These are phyloP conservation scores for Enteromius trimaculatus DNA, from an alignment of 2,797 vertebrate genomes.

Conservation along the genomic window DNA sequence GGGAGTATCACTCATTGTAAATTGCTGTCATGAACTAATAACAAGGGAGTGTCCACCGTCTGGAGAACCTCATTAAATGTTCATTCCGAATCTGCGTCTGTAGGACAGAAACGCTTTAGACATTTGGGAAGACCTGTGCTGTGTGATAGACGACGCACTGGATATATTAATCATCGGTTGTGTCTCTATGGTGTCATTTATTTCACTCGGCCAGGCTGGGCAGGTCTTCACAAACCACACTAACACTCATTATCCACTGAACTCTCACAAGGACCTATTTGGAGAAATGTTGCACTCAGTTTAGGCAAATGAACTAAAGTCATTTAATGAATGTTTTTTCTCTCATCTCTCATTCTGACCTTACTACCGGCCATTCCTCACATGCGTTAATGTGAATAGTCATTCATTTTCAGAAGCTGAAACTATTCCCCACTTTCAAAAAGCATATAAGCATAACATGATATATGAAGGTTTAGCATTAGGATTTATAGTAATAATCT, in stretches of 20 bases:
- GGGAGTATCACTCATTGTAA: constrained; percentile 7
- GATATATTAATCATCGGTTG: constrained; percentile 24
- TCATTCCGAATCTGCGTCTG: constrained; percentile 27
- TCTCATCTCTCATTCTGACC: background rate
- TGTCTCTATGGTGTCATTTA: constrained; percentile 14
- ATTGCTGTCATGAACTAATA: constrained; percentile 14
- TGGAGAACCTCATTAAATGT: constrained; percentile 20
- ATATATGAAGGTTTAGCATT: background rate
- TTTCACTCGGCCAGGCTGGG: background rate
- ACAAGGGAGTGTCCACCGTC: constrained; percentile 27
- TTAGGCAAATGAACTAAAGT: background rate
- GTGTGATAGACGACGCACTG: background rate
- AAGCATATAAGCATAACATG: too few relatives aligned
- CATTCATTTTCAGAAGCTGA: background rate
- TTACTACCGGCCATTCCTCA: background rate
- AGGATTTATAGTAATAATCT: background rate
- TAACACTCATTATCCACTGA: constrained; percentile 6
- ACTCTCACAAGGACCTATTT: background rate
- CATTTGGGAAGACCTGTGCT: constrained; percentile 20
- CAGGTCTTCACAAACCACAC: constrained; percentile 7
- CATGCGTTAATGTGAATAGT: background rate
- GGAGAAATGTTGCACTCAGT: background rate
- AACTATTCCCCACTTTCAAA: background rate
- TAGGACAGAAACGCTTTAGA: constrained; percentile 13
- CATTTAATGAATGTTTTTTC: background rate